Percentiles rank a stretch among this genome's conserved stretches.
These are phyloP conservation scores for Aegithalos caudatus DNA, from an alignment of 2,113 vertebrate species.

Conservation along the genomic window DNA sequence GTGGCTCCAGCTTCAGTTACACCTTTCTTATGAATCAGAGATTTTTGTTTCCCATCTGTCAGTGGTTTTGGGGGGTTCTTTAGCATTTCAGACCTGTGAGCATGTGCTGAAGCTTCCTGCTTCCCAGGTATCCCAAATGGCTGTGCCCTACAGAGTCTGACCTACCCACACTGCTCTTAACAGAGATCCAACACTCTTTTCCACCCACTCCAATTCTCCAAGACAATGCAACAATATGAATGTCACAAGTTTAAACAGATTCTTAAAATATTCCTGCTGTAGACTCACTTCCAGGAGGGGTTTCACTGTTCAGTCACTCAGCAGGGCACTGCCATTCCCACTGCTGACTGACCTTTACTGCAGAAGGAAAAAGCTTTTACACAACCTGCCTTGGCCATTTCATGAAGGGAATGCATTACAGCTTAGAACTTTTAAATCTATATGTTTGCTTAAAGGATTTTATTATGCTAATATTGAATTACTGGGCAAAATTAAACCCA, in stretches of 20 bases:
- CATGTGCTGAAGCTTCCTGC: background rate
- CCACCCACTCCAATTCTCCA: background rate
- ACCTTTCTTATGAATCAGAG: background rate
- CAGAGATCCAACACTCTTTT: background rate
- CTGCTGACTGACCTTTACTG: background rate
- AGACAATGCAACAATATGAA: background rate
- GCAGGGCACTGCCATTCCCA: background rate
- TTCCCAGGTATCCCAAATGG: background rate
- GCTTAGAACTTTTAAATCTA: background rate
- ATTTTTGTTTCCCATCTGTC: background rate
- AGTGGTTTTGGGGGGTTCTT: background rate
- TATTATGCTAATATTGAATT: background rate
- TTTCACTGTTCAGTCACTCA: background rate
- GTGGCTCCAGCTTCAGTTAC: background rate
- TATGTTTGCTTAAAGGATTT: background rate
- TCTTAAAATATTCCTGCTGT: background rate
- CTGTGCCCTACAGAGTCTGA: fast-evolving
- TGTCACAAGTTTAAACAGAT: background rate
- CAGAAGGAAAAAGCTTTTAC: background rate
- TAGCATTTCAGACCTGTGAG: background rate
- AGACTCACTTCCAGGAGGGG: background rate
- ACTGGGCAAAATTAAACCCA: background rate
- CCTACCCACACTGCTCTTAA: background rate
- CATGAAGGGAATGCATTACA: background rate
- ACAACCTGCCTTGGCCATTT: background rate